A percentile compares a stretch with the other conserved stretches of the same genome.
These are phyloP conservation scores for Ctenopoma multispine DNA, from an alignment of 2,797 vertebrate genomes.

Conservation along the genomic window DNA sequence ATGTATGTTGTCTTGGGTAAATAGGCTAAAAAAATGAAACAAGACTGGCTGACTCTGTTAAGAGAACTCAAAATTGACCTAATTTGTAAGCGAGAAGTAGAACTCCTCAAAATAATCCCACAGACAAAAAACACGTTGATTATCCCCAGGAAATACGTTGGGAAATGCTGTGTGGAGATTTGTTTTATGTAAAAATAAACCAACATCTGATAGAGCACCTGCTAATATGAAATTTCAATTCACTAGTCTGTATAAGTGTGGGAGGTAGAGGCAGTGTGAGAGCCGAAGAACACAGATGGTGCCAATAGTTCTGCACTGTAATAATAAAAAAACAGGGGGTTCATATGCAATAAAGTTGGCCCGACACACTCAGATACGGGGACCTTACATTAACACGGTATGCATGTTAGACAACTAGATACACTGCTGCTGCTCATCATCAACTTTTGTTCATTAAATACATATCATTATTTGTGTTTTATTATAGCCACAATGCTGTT, in stretches of 20 bases:
- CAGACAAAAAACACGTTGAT: slow-evolving; percentile 17
- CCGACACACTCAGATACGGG: not conserved
- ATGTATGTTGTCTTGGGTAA: slow-evolving; percentile 2
- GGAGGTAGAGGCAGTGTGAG: not conserved
- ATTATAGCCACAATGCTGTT: not conserved
- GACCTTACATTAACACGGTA: not conserved
- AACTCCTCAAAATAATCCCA: slow-evolving; percentile 26
- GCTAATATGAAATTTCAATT: slow-evolving; percentile 14
- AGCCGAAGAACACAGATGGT: not conserved
- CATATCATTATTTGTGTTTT: not conserved
- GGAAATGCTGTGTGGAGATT: slow-evolving; percentile 11
- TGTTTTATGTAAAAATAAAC: slow-evolving; percentile 19
- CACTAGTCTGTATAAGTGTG: not conserved
- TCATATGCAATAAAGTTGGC: not conserved
- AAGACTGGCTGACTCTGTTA: not conserved
- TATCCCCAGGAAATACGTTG: slow-evolving; percentile 25
- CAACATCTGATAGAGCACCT: not conserved
- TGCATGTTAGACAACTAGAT: not conserved
- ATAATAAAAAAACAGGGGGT: not conserved
- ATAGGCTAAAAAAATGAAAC: slow-evolving; percentile 14
- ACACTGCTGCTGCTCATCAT: not conserved
- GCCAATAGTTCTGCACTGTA: not conserved
- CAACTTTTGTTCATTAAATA: not conserved
- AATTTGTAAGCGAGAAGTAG: slow-evolving; percentile 16
- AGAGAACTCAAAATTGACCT: slow-evolving; percentile 30